A percentile compares a stretch with the other conserved stretches of the same genome.
Evolutionary conservation across 2,113 vertebrate species (phyloP).

Genomic region (Apteryx mantelli): DNA sequence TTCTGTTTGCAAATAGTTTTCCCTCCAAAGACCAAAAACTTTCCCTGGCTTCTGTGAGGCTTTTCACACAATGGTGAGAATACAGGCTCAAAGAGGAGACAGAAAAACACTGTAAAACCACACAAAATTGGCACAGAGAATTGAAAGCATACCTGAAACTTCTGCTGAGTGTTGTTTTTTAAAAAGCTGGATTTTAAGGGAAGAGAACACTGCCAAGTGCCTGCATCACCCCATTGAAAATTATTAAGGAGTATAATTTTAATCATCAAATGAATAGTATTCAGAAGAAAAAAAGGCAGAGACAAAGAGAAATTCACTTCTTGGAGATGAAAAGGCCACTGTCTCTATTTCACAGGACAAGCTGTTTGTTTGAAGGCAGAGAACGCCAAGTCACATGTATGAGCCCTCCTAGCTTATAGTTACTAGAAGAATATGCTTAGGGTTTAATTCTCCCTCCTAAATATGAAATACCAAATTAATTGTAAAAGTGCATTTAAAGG

Average conservation of each 20-base stretch:
- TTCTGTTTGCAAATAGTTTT: not conserved
- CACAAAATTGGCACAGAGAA: not conserved
- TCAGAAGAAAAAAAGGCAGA: not conserved
- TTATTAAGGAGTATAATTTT: not conserved
- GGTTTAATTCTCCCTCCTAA: slow-evolving; percentile 73
- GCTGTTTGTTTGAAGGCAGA: slow-evolving; percentile 50
- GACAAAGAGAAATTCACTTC: not conserved
- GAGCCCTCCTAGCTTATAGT: slow-evolving; percentile 32
- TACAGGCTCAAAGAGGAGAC: not conserved
- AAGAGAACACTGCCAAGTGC: not conserved
- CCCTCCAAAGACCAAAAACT: not conserved
- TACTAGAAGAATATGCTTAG: slow-evolving; percentile 1
- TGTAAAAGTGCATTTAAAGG: slow-evolving; percentile 69
- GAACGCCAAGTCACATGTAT: slow-evolving; percentile 24
- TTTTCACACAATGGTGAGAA: not conserved
- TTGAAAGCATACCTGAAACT: not conserved
- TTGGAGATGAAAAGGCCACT: not conserved
- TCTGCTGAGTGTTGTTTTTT: not conserved
- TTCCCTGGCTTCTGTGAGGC: not conserved
- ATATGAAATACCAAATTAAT: slow-evolving; percentile 75
- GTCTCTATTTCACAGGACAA: slow-evolving; percentile 27
- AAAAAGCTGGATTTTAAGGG: not conserved
- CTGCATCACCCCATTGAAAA: slow-evolving; percentile 13
- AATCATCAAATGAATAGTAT: not conserved
- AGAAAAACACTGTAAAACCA: not conserved